These are phyloP conservation scores for Mesitornis unicolor DNA, from an alignment of 2,113 vertebrate genomes.

Conservation along the genomic window DNA sequence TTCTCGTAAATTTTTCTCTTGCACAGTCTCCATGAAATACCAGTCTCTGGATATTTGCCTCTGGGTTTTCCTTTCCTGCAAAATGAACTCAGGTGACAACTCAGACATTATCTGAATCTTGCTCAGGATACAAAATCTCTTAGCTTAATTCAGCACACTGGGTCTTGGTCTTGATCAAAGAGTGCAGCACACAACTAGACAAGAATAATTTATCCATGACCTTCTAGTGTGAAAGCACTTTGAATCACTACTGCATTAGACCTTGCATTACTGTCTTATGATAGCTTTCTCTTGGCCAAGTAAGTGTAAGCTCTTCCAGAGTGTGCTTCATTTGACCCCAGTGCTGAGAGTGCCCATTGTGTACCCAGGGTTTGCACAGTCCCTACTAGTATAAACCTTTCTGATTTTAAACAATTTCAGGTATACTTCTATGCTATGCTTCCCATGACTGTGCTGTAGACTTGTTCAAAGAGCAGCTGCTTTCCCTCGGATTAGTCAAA, in stretches of 20 bases:
- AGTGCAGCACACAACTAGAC: background rate
- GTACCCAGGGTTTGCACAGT: background rate
- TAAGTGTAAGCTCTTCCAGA: background rate
- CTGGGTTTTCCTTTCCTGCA: background rate
- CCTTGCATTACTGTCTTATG: background rate
- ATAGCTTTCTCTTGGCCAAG: background rate
- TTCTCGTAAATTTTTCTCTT: background rate
- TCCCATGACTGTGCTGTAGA: background rate
- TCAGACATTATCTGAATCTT: background rate
- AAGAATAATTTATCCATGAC: background rate
- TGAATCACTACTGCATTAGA: background rate
- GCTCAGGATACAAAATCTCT: background rate
- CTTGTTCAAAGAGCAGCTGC: background rate
- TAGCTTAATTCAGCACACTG: background rate
- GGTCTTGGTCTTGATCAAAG: background rate
- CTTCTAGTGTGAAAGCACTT: background rate
- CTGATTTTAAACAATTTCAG: background rate
- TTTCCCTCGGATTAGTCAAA: background rate
- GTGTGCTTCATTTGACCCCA: background rate
- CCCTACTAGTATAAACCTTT: background rate
- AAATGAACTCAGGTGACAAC: background rate
- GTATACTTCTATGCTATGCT: background rate
- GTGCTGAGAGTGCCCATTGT: background rate
- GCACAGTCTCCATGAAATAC: background rate
- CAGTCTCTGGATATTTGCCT: background rate